Base-by-base conservation (phyloP, 2,113 vertebrate genomes). In the Clarias gariepinus region DNA sequence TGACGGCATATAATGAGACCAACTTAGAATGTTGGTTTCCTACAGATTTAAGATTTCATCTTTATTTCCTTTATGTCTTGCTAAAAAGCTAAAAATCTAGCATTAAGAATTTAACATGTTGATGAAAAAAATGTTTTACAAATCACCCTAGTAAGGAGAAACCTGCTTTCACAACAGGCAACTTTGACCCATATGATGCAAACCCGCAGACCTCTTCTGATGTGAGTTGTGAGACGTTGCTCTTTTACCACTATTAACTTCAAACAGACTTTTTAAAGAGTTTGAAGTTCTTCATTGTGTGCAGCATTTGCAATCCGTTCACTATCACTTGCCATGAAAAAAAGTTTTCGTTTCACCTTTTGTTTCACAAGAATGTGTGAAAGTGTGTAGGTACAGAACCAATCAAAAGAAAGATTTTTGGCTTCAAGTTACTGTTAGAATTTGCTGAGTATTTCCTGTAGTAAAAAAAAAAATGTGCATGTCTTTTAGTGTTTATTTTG, bases 331-430 rank as follows among this genome's bases (percentile, higher is more conserved):
- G 25, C 2, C 23, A 5, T 36, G 15, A 9, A 53, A 76, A 78
- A n/a, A 76, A 76, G 52, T 0, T 6, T 41, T 41, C 7, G 3
- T 41, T 41, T 41, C 41, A 15, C 25, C 16, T 36, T 78, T 58
- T 80, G 57, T 11, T 80, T 55, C 47, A 66, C 23, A 82, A 18
- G 64, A 52, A 41, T 47, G 60, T 15, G 64, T 41, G 25, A 64
- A 82, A 64, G 21, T 82, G 21, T 18, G 25, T 64, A 28, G n/a
- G 55, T 36, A 58, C 3, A 80, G 55, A 60, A 33, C 30, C 30
- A 80, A 23, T 60, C 78, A 58, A 58, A 80, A 36, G 57, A 13
- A 33, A 36, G 55, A 80, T 80, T 76, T 80, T 30, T 58, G 77
- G 8, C 30, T 58, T 36, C 47, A 47, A 0, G 47, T 58, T 64